Evolutionary conservation across 2,797 vertebrate genomes (phyloP).

Genomic region (Ctenopoma multispine): DNA sequence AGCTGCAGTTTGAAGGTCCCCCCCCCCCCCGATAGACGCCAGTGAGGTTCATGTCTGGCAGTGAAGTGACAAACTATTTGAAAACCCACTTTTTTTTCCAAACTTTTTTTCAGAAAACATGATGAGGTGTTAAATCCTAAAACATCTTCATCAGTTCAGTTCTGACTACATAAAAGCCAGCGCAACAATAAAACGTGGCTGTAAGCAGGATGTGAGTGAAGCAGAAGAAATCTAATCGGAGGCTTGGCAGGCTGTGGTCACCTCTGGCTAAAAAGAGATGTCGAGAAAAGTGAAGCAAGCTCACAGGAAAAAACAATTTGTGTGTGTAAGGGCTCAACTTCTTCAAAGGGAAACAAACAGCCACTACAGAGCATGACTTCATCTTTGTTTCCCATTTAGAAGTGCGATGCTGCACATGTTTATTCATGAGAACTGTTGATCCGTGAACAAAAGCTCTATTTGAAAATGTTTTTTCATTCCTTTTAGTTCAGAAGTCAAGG

Average conservation of each 20-base stretch:
- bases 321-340: conserved; percentile 30
- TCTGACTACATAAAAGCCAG: conserved; percentile 31
- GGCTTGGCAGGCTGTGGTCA: conserved; percentile 40
- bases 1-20: conserved; percentile 35
- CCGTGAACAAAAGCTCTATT: conserved; percentile 29
- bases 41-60: conserved; percentile 24
- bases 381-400: conserved; percentile 29
- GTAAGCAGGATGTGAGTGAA: conserved; percentile 49
- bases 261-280: conserved; percentile 35
- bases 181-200: conserved; percentile 31
- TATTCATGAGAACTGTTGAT: conserved; percentile 63
- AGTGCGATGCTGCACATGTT: conserved; percentile 44
- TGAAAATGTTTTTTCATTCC: conserved; percentile 41
- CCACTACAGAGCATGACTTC: conserved; percentile 28
- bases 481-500: conserved; percentile 46
- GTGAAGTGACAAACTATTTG: conserved; percentile 1
- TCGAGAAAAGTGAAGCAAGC: conserved; percentile 14
- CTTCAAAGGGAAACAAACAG: conserved; percentile 53
- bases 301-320: conserved; percentile 13
- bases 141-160: not conserved
- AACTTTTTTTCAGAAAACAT: not conserved
- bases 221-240: conserved; percentile 56
- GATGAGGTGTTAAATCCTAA: not conserved
- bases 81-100: not conserved
- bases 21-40: conserved; percentile 32